These are phyloP conservation scores for Leptoclinus maculatus DNA, from an alignment of 2,797 vertebrate species.

Conservation along the genomic window DNA sequence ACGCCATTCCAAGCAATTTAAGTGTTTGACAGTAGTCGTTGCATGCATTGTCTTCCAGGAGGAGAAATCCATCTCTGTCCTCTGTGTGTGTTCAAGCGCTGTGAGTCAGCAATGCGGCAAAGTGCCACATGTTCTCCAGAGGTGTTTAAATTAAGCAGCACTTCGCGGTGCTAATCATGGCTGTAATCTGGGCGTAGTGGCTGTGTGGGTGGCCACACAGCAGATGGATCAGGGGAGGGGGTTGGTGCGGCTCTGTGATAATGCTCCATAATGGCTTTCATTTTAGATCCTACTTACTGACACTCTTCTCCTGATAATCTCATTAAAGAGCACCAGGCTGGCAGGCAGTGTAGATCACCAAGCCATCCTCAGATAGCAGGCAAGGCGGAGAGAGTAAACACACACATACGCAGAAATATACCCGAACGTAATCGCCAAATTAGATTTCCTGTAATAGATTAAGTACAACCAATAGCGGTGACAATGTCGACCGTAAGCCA, in stretches of 20 bases:
- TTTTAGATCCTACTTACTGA: conserved; percentile 91
- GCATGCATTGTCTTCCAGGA: conserved; percentile 20
- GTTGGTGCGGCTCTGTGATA: conserved; percentile 82
- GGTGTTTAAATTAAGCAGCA: conserved; percentile 86
- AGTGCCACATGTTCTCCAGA: conserved; percentile 84
- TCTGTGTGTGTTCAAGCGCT: conserved; percentile 50
- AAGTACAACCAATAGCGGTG: conserved; percentile 16
- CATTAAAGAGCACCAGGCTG: conserved; percentile 84
- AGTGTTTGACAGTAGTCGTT: conserved; percentile 19
- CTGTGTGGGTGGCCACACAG: conserved; percentile 85
- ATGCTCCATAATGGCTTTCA: conserved; percentile 90
- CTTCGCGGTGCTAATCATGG: conserved; percentile 84
- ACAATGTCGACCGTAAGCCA: conserved; percentile 29
- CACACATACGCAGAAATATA: conserved; percentile 39
- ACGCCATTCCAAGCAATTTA: background rate
- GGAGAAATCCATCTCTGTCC: conserved; percentile 47
- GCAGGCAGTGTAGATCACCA: conserved; percentile 64
- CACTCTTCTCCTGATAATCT: conserved; percentile 89
- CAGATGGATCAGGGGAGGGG: conserved; percentile 81
- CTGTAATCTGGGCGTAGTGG: conserved; percentile 85
- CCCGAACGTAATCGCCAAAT: conserved; percentile 32
- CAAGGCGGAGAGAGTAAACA: conserved; percentile 40
- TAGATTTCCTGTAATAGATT: conserved; percentile 37
- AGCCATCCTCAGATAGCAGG: conserved; percentile 53
- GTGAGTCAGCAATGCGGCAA: conserved; percentile 69